Base-by-base conservation (phyloP, 1,140 invertebrate species). In the Drosophila guanche region DNA sequence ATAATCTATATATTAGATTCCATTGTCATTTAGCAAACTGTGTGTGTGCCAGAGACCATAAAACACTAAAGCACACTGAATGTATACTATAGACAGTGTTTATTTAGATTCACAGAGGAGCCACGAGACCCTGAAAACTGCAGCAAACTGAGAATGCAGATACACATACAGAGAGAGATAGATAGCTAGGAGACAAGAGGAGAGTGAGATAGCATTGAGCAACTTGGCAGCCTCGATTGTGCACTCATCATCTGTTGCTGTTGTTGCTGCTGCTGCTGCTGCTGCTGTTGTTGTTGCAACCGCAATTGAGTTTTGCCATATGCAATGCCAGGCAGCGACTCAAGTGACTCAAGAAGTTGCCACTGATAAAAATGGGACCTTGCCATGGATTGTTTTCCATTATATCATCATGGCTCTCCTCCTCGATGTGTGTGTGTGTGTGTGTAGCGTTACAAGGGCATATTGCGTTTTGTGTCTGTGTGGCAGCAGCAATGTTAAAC, bases 31-130 rank as follows among this genome's bases (percentile, higher is more conserved):
- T 45, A 8, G 63, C 56, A 65, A 33, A 45, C 45, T 56, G 46
- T 50, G 66, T 33, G 55, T 40, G 12, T 29, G 45, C 50, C 43
- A 62, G 16, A 6, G 41, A 57, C 70, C 42, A 74, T 27, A 73
- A 47, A 61, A 58, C 51, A 58, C 76, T 66, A 46, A 60, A 63
- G 46, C 67, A 66, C 22, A 59, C 70, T 58, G 27, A 41, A 54
- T 78, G 50, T 61, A 59, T 52, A 78, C 43, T 57, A 51, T 47
- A 68, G 52, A 77, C n/a, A 37, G 33, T 65, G 71, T 84, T 84
- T 68, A 84, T 84, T 79, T 79, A 83, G 79, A 84, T 83, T 65
- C 79, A 79, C 79, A 60, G 14, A 63, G 61, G 53, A 60, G 81
- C 76, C 80, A 81, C 72, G 53, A 60, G 81, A 85, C 80, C 80